Conservation (phyloP, 1,140 invertebrate genomes). For the Scaptomyza graminum region DNA sequence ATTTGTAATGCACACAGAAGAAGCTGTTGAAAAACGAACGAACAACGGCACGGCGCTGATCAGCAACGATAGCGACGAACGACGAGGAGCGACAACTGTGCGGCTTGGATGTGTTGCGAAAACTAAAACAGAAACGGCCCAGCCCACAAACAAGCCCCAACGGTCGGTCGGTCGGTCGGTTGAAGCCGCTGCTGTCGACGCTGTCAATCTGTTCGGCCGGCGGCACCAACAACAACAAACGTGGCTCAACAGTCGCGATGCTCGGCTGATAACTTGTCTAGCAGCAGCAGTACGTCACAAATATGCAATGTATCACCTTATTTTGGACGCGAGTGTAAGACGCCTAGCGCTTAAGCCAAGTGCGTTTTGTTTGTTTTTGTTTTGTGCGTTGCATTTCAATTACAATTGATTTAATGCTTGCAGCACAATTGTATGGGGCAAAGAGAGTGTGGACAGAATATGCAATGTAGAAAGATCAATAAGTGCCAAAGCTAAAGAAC, state of each 20-base stretch:
- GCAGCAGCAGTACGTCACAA: neutral
- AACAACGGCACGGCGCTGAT: conserved; percentile 21
- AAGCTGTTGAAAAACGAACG: conserved; percentile 15
- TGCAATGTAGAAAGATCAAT: neutral
- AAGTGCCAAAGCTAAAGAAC: neutral
- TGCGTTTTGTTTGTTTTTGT: conserved; percentile 29
- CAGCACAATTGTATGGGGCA: no score
- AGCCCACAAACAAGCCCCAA: conserved; percentile 39
- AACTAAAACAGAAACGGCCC: conserved; percentile 61
- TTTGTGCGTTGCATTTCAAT: conserved; percentile 21
- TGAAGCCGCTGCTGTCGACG: conserved; percentile 24
- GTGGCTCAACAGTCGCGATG: conserved; percentile 35
- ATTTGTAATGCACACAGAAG: conserved; percentile 33
- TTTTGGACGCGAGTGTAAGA: conserved; percentile 27
- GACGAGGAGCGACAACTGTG: conserved; percentile 60
- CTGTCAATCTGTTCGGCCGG: conserved; percentile 30
- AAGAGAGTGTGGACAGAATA: neutral
- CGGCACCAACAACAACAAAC: conserved; percentile 27
- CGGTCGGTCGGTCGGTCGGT: conserved; percentile 6
- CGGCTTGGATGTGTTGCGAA: conserved; percentile 74
- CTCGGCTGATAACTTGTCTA: conserved; percentile 40
- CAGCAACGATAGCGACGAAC: neutral
- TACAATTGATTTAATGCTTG: conserved; percentile 7
- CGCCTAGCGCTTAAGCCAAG: conserved; percentile 10
- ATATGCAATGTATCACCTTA: conserved; percentile 14